phyloP scores from a whole-genome alignment of 2,113 vertebrate species.

The Astur gentilis region DNA sequence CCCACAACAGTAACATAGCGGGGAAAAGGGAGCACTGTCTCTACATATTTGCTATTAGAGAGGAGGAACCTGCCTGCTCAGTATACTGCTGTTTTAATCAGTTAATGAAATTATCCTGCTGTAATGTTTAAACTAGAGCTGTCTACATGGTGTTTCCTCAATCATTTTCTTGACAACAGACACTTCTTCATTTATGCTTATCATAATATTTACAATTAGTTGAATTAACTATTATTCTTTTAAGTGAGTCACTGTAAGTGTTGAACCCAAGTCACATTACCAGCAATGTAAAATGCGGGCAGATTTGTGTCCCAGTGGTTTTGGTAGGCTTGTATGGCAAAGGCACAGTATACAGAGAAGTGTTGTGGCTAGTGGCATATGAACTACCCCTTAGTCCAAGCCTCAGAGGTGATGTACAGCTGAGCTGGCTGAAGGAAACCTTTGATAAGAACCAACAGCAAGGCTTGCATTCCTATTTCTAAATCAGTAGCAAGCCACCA shows the following conservation, averaged over 20 bases:
- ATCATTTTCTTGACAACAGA: neutral
- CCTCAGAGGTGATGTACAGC: neutral
- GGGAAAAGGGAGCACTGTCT: neutral
- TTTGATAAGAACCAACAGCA: neutral
- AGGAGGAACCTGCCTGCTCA: neutral
- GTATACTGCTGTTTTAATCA: neutral
- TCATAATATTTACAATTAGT: neutral
- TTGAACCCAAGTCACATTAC: neutral
- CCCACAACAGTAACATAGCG: slow-evolving; percentile 4
- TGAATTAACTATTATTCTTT: neutral
- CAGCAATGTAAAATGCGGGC: neutral
- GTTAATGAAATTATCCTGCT: neutral
- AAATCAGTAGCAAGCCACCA: neutral
- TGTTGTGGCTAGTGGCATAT: neutral
- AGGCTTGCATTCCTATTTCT: neutral
- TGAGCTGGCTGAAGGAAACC: neutral
- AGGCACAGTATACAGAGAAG: neutral
- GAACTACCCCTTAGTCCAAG: neutral
- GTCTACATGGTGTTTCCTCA: neutral
- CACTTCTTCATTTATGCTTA: neutral
- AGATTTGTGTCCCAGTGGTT: neutral
- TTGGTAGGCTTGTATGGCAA: rapidly evolving
- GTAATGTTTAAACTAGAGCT: neutral
- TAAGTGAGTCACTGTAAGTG: neutral
- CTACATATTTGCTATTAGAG: neutral